Base-by-base conservation (phyloP, 2,888 invertebrate species). In the Augochlorella aurata region DNA sequence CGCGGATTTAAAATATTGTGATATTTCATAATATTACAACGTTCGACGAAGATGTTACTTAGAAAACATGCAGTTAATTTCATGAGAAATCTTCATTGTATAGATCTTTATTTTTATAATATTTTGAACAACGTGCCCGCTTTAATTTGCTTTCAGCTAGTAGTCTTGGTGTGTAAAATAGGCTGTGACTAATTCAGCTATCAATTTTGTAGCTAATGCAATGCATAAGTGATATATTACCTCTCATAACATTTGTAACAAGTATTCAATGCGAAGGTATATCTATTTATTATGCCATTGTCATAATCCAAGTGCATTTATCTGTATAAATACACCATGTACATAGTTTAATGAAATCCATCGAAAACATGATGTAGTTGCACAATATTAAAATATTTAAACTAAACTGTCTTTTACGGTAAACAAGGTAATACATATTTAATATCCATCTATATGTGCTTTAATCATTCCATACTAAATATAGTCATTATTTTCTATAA, bases 351-450 rank as follows among this genome's bases (percentile, higher is more conserved):
- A 16, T 49, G 54, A 47, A 65, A 38, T 58, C 21, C 58, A 10
- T 52, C 38, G 24, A 24, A 12, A 29, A 12, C 16, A 66, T 5
- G 44, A 58, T 18, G 14, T 45, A 50, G 16, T 49, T 49, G n/a
- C 47, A 69, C 50, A 69, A 29, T 61, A 29, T 45, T 24, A 24
- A 52, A 21, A 47, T 24, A 24, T 47, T 54, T 18, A 54, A n/a
- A 70, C 49, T 14, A 58, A 50, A 67, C 54, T 54, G 45, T 58
- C 45, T 70, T 69, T 45, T 66, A 14, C 29, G 29, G 49, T 49
- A 58, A 67, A 29, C 18, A 76, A 82, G 80, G 82, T 82, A 82
- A 75, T 74, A 16, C 29, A 49, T 29, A 14, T 73, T 58, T 44
- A 10, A 49, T 29, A 66, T 73, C 8, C 16, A 21, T 61, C 16